A percentile compares a stretch with the other conserved stretches of the same genome.
These are phyloP conservation scores for Hemibagrus wyckioides DNA, from an alignment of 2,113 vertebrate species.

Conservation along the genomic window DNA sequence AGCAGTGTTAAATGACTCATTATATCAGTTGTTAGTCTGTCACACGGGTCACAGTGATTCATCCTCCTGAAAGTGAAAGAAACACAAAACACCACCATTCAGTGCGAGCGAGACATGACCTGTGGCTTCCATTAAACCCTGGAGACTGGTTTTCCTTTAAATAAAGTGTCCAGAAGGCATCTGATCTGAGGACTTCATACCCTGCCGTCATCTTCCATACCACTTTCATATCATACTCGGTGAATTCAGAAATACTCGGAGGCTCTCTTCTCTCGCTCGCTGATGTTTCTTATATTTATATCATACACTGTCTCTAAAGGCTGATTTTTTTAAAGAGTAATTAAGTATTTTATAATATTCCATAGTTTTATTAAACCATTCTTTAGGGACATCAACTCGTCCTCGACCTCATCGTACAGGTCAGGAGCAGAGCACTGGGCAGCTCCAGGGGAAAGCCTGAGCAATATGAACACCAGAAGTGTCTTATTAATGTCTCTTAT, in stretches of 20 bases:
- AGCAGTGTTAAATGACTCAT: not conserved
- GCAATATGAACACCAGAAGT: not conserved
- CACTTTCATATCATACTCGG: not conserved
- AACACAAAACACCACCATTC: not conserved
- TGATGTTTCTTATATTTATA: not conserved
- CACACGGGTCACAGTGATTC: not conserved
- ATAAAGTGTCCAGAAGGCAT: not conserved
- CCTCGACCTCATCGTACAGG: not conserved
- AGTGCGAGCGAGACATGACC: not conserved
- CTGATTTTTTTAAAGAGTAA: not conserved
- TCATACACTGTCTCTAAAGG: not conserved
- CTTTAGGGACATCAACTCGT: not conserved
- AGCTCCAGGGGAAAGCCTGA: not conserved
- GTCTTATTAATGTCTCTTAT: no score
- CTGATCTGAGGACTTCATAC: not conserved
- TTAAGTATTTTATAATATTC: not conserved
- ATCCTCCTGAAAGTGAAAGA: not conserved
- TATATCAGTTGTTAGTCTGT: not conserved
- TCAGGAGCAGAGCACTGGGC: not conserved
- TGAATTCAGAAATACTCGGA: not conserved
- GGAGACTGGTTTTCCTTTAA: not conserved
- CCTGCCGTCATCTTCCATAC: not conserved
- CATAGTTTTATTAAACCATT: not conserved
- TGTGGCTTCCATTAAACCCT: not conserved
- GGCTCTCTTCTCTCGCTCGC: not conserved